Evolutionary conservation across 1,140 invertebrate genomes (phyloP).

Genomic region (Thalassaphorura encarpata): DNA sequence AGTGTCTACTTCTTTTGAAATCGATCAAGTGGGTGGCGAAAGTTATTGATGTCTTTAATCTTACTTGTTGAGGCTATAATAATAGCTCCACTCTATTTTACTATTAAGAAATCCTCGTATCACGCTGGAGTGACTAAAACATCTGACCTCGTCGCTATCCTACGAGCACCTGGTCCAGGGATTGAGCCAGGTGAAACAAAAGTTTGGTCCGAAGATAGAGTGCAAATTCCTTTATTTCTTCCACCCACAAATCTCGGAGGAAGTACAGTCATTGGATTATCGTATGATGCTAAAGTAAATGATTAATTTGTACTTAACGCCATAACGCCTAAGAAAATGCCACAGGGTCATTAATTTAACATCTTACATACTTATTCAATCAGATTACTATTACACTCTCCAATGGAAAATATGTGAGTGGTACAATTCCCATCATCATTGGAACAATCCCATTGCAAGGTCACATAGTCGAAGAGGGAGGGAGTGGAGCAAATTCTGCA

Average conservation of each 20-base stretch:
- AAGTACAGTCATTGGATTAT: not conserved
- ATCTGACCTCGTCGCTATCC: not conserved
- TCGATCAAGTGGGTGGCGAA: not conserved
- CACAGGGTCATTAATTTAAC: too few species aligned
- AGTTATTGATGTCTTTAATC: not conserved
- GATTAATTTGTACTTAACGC: not conserved
- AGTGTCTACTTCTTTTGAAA: not conserved
- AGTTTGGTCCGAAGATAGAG: not conserved
- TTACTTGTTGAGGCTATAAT: not conserved
- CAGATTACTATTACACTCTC: not conserved
- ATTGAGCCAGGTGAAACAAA: not conserved
- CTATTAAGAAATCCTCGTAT: not conserved
- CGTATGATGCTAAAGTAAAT: too few species aligned
- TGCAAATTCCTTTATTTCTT: not conserved
- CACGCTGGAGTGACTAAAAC: not conserved
- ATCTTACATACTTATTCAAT: not conserved
- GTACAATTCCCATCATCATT: not conserved
- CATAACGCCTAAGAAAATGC: too few species aligned
- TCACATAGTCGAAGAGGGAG: too few species aligned
- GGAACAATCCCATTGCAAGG: constrained; percentile 5
- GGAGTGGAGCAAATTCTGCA: too few species aligned
- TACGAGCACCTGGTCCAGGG: not conserved
- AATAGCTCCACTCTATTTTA: not conserved
- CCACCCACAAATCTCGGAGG: constrained; percentile 5
- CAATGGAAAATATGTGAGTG: not conserved